A percentile compares a stretch with the other conserved stretches of the same genome.
These are phyloP conservation scores for Sebastes kiyomatsui DNA, from an alignment of 2,797 vertebrate genomes.

Conservation along the genomic window DNA sequence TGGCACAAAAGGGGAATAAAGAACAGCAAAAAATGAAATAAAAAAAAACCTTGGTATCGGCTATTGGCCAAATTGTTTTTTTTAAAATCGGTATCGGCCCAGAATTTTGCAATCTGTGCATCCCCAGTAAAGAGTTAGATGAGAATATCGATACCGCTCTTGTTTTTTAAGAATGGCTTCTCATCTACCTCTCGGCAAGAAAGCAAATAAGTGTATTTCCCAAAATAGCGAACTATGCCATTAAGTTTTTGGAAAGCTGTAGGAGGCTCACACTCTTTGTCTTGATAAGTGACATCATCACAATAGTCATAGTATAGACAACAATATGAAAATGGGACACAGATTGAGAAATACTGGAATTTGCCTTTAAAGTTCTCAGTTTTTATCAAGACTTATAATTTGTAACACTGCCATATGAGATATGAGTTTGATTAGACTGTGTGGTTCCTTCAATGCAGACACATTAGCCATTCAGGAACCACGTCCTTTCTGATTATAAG, in stretches of 20 bases:
- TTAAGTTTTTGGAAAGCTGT: background rate
- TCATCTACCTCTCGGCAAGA: background rate
- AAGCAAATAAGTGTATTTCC: background rate
- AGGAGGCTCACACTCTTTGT: no score
- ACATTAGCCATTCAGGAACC: conserved; percentile 1
- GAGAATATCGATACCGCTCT: no score
- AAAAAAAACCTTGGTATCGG: no score
- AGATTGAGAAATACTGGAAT: background rate
- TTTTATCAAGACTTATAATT: background rate
- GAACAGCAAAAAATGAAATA: no score
- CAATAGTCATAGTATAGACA: background rate
- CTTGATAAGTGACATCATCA: background rate
- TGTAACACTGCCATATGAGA: background rate
- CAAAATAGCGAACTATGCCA: background rate
- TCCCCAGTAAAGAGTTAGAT: no score
- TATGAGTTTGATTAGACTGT: background rate
- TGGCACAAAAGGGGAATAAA: no score
- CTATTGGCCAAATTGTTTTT: no score
- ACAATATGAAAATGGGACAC: background rate
- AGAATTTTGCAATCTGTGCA: no score
- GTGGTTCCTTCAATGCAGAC: background rate
- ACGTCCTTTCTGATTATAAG: background rate
- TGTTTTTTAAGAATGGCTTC: background rate
- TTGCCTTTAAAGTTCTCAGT: background rate
- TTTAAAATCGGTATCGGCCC: no score